A percentile compares a stretch with the other conserved stretches of the same genome.
phyloP scores from a whole-genome alignment of 2,113 vertebrate genomes.

The Saguinus imperator region DNA sequence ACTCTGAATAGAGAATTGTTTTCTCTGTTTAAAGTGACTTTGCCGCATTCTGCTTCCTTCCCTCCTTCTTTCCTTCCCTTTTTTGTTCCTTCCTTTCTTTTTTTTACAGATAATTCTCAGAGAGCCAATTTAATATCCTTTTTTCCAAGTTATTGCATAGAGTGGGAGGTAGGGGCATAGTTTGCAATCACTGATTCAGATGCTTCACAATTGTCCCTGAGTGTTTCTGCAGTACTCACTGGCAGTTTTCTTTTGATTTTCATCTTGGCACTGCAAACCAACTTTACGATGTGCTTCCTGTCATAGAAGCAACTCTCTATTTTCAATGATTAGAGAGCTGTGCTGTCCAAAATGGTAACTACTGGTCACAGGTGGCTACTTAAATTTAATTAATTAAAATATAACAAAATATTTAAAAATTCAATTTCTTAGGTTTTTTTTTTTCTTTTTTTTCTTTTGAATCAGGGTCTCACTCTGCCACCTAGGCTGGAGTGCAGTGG shows the following conservation, averaged over 20 bases:
- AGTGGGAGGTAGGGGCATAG: neutral
- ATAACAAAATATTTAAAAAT: neutral
- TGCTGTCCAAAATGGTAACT: neutral
- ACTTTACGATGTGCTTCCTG: neutral
- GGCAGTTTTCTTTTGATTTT: neutral
- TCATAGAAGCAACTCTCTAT: neutral
- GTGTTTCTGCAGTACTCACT: neutral
- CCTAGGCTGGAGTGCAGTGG: no score
- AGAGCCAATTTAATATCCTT: neutral
- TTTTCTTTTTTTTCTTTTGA: no score
- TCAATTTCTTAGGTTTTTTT: neutral
- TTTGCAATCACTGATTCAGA: neutral
- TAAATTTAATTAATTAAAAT: conserved; percentile 25
- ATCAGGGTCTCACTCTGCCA: no score
- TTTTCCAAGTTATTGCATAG: neutral
- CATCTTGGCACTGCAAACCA: neutral
- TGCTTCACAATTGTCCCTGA: neutral
- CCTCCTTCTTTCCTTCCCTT: neutral
- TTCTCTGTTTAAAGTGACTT: conserved; percentile 19
- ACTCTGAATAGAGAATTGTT: neutral
- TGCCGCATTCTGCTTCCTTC: neutral
- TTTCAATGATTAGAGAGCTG: neutral
- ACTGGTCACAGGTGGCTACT: neutral
- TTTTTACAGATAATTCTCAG: conserved; percentile 26
- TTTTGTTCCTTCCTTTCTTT: neutral